Evolutionary conservation across 2,113 vertebrate genomes (phyloP), one percentile per base, ranked within the genome.

Genomic region (Steatornis caripensis): DNA sequence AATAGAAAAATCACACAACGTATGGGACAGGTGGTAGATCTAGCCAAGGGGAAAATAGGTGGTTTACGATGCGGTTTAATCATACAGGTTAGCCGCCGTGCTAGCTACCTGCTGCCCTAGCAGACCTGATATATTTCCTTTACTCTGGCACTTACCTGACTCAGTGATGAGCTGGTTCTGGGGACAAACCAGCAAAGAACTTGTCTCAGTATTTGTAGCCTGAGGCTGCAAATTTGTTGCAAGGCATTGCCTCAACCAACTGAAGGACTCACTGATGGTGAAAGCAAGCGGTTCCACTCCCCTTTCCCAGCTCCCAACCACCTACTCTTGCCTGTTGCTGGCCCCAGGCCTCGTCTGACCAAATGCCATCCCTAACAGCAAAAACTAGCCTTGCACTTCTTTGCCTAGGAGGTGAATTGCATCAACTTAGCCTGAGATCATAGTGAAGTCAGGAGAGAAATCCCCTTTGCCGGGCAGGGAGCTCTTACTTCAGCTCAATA

Each of bases 291-390:
- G 17, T 48, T 68, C 26, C 14, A 7, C 34, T 29, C 17, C 6
- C n/a, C 15, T 6, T 77, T 49, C 26, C 70, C 36, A 46, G 29
- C 11, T 64, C 49, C 37, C 54, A 58, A 2, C n/a, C 18, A 17
- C 0, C 0, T 51, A 16, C 46, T 53, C 29, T 81, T 77, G 14
- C 27, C 19, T 76, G 27, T n/a, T 0, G 0, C 36, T 36, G 19
- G 36, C 71, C 19, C 18, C 26, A 66, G 39, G 36, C 45, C 46
- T 46, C 34, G 22, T 61, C 53, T 61, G 51, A 76, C 32, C 58
- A 68, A 36, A 11, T 22, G 11, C 11, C 41, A 53, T 36, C 11
- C 24, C 54, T 51, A 84, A 32, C 8, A 89, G 30, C 37, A 78
- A 39, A 89, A 66, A 57, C 23, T 34, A 49, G 24, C n/a, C 57